Base-by-base conservation (phyloP, 1,140 invertebrate species). In the Andrena cerasifolii region DNA sequence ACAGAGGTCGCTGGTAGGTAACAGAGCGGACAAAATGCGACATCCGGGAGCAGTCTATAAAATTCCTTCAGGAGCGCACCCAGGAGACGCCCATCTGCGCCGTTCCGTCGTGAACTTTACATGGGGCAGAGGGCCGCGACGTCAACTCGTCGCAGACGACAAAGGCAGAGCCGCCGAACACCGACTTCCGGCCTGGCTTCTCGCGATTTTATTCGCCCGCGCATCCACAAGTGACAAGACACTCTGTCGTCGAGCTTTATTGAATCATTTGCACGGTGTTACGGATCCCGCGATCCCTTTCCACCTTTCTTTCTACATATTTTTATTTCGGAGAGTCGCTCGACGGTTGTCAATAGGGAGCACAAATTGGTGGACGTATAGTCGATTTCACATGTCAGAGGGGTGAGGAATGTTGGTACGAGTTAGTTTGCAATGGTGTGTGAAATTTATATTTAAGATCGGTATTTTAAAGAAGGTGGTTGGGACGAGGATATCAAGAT, bases 11-110 rank as follows among this genome's bases (percentile, higher is more conserved):
- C 47, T 0, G 36, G 61, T 43, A 45, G 72, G 61, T 56, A 74
- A 65, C 73, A 76, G 76, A 78, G 18, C 33, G 70, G 33, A 56
- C 21, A 31, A 33, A 77, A 77, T 62, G 65, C 72, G 73, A 59
- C 78, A 70, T 77, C 58, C 61, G 78, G 59, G 31, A 77, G 36
- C 59, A 56, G 78, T 80, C 78, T 70, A 80, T 80, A 80, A 77
- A 80, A 77, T 77, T 77, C 43, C 56, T 70, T 14, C 24, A 63
- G 73, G 43, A 80, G 31, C 63, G 49, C 26, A 75, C 63, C 63
- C 63, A 40, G n/a, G 49, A 80, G 78, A 76, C 58, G 66, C 31
- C 78, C 78, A 33, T 77, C 65, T 73, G 47, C 16, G 47, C 36
- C 58, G 62, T 79, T 79, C 58, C 31, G 63, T 59, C 26, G 43